phyloP scores from a whole-genome alignment of 2,113 vertebrate species.

The Nothocercus nigrocapillus region DNA sequence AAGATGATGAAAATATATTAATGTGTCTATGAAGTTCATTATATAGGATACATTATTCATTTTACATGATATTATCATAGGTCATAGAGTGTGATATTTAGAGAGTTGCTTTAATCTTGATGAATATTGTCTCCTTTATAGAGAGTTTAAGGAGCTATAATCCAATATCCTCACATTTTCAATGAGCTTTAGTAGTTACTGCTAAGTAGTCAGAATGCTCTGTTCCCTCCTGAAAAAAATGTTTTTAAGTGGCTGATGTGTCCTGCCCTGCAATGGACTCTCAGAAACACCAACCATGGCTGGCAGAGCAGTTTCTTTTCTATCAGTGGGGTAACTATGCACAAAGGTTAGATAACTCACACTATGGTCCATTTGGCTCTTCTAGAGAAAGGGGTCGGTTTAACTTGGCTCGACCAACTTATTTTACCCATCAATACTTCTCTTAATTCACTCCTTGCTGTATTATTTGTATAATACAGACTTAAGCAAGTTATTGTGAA shows the following conservation, averaged over 20 bases:
- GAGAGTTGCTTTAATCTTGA: neutral
- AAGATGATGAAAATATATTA: neutral
- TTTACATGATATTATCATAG: neutral
- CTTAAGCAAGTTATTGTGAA: neutral
- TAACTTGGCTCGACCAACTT: neutral
- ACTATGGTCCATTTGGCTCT: neutral
- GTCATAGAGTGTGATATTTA: neutral
- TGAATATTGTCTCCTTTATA: neutral
- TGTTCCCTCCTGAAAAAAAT: neutral
- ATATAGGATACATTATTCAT: neutral
- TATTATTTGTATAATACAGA: neutral
- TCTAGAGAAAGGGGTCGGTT: neutral
- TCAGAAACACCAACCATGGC: neutral
- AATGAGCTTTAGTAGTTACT: neutral
- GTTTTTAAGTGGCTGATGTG: neutral
- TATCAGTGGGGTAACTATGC: neutral
- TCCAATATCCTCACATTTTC: neutral
- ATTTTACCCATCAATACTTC: neutral
- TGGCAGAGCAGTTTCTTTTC: neutral
- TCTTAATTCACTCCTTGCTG: neutral
- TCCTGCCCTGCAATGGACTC: neutral
- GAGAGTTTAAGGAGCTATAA: neutral
- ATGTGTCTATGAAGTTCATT: neutral
- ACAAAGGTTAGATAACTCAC: neutral
- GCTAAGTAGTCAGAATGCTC: neutral